Evolutionary conservation across 2,797 vertebrate genomes (phyloP).

Genomic region (Iguana delicatissima): DNA sequence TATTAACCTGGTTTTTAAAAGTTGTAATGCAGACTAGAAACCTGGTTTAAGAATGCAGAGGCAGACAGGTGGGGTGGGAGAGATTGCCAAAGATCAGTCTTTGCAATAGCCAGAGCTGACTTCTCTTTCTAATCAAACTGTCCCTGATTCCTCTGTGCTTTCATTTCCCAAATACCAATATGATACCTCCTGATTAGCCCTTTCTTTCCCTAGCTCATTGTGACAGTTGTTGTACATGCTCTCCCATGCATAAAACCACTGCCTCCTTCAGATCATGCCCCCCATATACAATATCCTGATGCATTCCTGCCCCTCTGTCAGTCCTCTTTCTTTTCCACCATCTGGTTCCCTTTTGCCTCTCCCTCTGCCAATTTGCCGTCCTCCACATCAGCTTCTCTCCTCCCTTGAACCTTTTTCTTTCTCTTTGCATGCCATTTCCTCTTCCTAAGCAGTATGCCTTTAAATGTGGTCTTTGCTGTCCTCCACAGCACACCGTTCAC

Average conservation of each 20-base stretch:
- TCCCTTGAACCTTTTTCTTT: neutral
- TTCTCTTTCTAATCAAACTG: neutral
- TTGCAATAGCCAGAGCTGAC: neutral
- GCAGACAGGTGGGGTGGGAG: too few species aligned
- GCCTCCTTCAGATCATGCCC: neutral
- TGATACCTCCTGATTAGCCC: neutral
- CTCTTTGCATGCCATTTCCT: neutral
- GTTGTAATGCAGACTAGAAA: neutral
- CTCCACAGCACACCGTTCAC: neutral
- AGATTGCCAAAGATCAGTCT: neutral
- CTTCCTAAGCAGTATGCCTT: neutral
- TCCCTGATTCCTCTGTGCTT: neutral
- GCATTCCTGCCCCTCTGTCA: too few species aligned
- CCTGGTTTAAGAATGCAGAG: neutral
- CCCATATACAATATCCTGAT: neutral
- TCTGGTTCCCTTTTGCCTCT: neutral
- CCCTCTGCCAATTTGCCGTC: neutral
- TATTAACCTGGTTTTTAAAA: neutral
- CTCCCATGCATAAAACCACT: neutral
- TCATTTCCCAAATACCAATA: neutral
- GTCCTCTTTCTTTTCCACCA: neutral
- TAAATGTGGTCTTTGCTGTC: neutral
- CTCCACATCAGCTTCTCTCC: too few species aligned
- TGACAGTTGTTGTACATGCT: neutral
- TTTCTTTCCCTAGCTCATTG: neutral